A percentile compares a stretch with the other conserved stretches of the same genome.
Evolutionary conservation across 2,113 vertebrate species (phyloP).

Genomic region (Oncorhynchus keta): DNA sequence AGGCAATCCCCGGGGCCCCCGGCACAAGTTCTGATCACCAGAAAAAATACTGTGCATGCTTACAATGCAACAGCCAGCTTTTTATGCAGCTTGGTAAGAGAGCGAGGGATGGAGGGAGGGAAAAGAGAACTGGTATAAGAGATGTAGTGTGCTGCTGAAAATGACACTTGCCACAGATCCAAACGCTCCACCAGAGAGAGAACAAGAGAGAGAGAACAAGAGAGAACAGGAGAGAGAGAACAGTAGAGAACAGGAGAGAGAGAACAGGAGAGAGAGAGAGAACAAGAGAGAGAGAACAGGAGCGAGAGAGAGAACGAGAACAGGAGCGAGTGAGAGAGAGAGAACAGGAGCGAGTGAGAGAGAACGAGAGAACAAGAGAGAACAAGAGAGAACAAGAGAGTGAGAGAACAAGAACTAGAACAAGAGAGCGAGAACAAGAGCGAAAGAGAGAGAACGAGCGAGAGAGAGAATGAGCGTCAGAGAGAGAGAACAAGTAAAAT

Average conservation of each 20-base stretch:
- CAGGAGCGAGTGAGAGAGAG: conserved; percentile 17
- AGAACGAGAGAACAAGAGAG: conserved; percentile 8
- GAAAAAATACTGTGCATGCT: conserved; percentile 21
- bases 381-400: too few species aligned
- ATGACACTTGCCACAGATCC: too few species aligned
- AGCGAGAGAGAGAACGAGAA: conserved; percentile 22
- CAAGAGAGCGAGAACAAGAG: too few species aligned
- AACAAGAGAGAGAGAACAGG: too few species aligned
- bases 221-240: too few species aligned
- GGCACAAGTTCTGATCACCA: conserved; percentile 36
- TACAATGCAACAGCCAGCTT: conserved; percentile 57
- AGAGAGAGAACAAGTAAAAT: conserved; percentile 30
- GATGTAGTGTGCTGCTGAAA: conserved; percentile 1
- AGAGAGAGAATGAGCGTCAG: background rate
- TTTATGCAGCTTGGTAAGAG: conserved; percentile 48
- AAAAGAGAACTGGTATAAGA: background rate
- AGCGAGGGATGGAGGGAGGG: conserved; percentile 11
- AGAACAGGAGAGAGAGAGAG: too few species aligned
- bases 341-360: background rate
- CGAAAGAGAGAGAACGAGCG: background rate
- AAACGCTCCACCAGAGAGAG: too few species aligned
- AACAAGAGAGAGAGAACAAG: too few species aligned
- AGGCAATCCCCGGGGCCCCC: conserved; percentile 43
- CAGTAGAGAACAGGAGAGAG: too few species aligned
- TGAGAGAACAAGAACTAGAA: too few species aligned